These are phyloP conservation scores for Scotopteryx bipunctaria DNA, from an alignment of 2,888 invertebrate genomes.

Conservation along the genomic window DNA sequence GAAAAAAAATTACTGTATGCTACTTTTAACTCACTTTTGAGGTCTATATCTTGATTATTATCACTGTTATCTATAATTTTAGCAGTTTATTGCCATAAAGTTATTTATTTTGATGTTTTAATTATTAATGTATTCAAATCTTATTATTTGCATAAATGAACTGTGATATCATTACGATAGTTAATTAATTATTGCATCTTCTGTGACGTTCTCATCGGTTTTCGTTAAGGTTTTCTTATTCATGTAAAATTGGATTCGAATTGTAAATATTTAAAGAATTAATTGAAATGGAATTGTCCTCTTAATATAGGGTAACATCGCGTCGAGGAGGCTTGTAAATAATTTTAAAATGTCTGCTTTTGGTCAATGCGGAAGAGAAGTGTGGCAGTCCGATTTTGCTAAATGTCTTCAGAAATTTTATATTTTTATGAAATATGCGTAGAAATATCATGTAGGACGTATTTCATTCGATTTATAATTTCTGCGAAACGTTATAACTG, in stretches of 20 bases:
- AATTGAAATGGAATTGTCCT: slow-evolving; percentile 75
- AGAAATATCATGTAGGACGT: too few species aligned
- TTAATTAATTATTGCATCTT: slow-evolving; percentile 64
- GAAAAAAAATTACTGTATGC: background rate
- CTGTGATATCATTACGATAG: slow-evolving; percentile 81
- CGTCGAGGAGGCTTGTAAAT: slow-evolving; percentile 72
- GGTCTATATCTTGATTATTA: slow-evolving; percentile 14
- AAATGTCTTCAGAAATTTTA: background rate
- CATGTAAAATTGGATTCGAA: slow-evolving; percentile 47
- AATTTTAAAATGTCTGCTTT: slow-evolving; percentile 59
- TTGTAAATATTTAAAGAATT: slow-evolving; percentile 66
- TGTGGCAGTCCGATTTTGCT: slow-evolving; percentile 2
- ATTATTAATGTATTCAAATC: slow-evolving; percentile 44
- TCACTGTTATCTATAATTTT: slow-evolving; percentile 24
- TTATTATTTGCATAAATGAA: slow-evolving; percentile 81
- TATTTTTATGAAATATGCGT: background rate
- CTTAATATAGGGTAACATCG: slow-evolving; percentile 55
- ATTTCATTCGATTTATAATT: background rate
- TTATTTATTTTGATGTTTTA: slow-evolving; percentile 41
- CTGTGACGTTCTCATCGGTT: slow-evolving; percentile 22
- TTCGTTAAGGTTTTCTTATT: slow-evolving; percentile 45
- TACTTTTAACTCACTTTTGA: background rate
- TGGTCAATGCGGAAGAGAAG: slow-evolving; percentile 26
- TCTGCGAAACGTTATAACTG: slow-evolving; percentile 8
- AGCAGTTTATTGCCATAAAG: slow-evolving; percentile 56